Evolutionary conservation across 2,888 invertebrate genomes (phyloP).

Genomic region (Blastobasis lacticolella): DNA sequence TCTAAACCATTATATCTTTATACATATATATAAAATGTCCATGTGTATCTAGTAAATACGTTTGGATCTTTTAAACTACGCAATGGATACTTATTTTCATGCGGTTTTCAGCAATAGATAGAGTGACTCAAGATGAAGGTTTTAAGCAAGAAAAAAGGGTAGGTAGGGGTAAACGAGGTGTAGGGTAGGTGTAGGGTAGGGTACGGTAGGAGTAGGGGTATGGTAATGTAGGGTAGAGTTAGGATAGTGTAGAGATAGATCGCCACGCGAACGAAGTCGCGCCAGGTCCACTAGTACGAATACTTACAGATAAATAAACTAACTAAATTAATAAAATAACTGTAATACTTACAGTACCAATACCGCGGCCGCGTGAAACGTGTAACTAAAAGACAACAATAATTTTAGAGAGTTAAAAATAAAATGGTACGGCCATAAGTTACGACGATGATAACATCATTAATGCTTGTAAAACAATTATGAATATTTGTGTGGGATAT

Average conservation of each 20-base stretch:
- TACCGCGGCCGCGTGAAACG: no score
- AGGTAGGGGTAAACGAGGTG: no score
- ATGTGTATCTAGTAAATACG: no score
- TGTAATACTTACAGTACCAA: not conserved
- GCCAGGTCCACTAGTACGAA: not conserved
- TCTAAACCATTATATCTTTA: not conserved
- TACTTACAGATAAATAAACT: not conserved
- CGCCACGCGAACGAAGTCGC: not conserved
- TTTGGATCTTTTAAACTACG: no score
- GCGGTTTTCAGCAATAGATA: no score
- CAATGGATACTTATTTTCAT: no score
- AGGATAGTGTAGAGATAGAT: no score
- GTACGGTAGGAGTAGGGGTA: no score
- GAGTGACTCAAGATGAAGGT: no score
- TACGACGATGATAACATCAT: constrained; percentile 8
- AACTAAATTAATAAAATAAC: not conserved
- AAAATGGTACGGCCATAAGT: not conserved
- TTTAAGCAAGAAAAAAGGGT: no score
- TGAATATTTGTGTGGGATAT: constrained; percentile 27
- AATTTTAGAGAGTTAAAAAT: not conserved
- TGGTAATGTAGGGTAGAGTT: no score
- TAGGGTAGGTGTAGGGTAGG: no score
- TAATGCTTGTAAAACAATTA: constrained; percentile 18
- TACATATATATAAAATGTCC: not conserved
- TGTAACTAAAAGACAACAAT: not conserved